Evolutionary conservation across 2,113 vertebrate species (phyloP).

Genomic region (Chaenogobius annularis): DNA sequence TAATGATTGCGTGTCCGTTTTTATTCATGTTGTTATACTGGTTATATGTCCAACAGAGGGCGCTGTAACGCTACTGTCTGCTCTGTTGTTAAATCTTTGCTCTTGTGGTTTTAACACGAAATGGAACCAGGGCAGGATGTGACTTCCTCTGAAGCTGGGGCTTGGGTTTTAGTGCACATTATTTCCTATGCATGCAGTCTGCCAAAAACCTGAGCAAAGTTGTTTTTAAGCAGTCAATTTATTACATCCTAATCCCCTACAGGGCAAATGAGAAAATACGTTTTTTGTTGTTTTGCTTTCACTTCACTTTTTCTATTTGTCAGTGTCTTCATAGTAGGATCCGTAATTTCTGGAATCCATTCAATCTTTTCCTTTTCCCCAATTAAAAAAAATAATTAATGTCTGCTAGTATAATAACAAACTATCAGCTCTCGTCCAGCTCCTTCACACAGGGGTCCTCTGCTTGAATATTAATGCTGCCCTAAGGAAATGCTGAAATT

Average conservation of each 20-base stretch:
- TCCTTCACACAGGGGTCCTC: conserved; percentile 25
- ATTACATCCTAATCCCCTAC: background rate
- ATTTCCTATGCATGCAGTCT: conserved; percentile 7
- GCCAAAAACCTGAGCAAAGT: background rate
- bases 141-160: conserved; percentile 20
- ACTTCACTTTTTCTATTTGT: background rate
- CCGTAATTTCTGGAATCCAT: conserved; percentile 34
- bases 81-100: background rate
- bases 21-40: conserved; percentile 31
- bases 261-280: conserved; percentile 27
- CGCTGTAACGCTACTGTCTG: conserved; percentile 32
- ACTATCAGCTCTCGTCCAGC: conserved; percentile 45
- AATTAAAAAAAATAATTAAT: conserved; percentile 55
- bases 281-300: conserved; percentile 7
- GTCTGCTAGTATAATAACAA: conserved; percentile 49
- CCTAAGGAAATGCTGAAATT: conserved; percentile 48
- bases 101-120: conserved; percentile 28
- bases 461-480: conserved; percentile 45
- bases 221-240: conserved; percentile 20
- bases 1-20: background rate
- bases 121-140: conserved; percentile 29
- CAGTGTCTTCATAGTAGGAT: conserved; percentile 11
- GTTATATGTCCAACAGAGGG: conserved; percentile 54
- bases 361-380: conserved; percentile 42
- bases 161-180: background rate